Percentiles rank a stretch among this genome's conserved stretches.
phyloP scores from a whole-genome alignment of 2,113 vertebrate species.

The Romanogobio albipinnatus region DNA sequence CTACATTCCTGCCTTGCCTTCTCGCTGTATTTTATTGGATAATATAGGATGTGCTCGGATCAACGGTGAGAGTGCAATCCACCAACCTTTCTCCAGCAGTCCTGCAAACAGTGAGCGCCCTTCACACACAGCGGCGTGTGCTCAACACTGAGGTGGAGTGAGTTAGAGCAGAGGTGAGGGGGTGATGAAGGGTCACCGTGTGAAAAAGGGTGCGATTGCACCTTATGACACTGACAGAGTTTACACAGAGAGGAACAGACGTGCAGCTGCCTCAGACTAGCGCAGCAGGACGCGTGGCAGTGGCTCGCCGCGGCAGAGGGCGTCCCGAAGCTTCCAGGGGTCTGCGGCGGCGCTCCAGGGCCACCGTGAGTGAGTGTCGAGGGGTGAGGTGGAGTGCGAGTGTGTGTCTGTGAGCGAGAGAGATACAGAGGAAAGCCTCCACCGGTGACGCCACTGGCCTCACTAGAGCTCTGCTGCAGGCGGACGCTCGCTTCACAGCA shows the following conservation, averaged over 20 bases:
- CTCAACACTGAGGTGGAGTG: constrained; percentile 87
- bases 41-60: not conserved
- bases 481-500: constrained; percentile 72
- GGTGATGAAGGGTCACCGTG: constrained; percentile 80
- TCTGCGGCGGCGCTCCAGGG: constrained; percentile 1
- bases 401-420: constrained; percentile 55
- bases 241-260: constrained; percentile 72
- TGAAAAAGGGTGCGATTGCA: constrained; percentile 75
- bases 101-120: constrained; percentile 89
- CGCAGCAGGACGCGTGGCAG: constrained; percentile 82
- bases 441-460: constrained; percentile 62
- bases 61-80: constrained; percentile 24
- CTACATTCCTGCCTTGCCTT: not conserved
- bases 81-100: constrained; percentile 95
- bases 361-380: not conserved
- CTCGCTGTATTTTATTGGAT: too few species aligned
- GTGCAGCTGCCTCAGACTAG: constrained; percentile 77
- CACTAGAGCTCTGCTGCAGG: constrained; percentile 56
- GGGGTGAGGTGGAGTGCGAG: constrained; percentile 43
- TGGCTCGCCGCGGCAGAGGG: constrained; percentile 67
- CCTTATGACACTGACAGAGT: constrained; percentile 81
- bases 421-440: constrained; percentile 76
- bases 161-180: constrained; percentile 84
- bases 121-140: constrained; percentile 83
- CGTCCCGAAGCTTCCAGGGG: constrained; percentile 52